These are phyloP conservation scores for Paradoxurus hermaphroditus DNA, from an alignment of 2,113 vertebrate genomes.

Conservation along the genomic window DNA sequence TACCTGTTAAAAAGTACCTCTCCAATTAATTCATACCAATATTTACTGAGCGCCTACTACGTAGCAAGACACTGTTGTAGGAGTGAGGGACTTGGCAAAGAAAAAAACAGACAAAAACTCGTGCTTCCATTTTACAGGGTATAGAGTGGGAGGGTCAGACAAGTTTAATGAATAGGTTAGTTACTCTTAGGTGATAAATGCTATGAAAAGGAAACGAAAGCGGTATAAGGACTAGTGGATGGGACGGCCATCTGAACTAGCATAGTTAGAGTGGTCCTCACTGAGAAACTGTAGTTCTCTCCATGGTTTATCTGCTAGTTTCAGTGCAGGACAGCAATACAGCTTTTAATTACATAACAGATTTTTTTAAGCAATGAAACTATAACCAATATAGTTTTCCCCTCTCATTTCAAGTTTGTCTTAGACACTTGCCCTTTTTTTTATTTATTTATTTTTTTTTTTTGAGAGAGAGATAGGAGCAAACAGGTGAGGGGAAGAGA, in stretches of 20 bases:
- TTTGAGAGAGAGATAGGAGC: no score
- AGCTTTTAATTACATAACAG: slow-evolving; percentile 70
- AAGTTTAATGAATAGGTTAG: background rate
- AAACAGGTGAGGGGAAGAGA: no score
- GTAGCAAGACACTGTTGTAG: background rate
- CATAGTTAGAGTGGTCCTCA: background rate
- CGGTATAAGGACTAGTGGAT: background rate
- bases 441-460: background rate
- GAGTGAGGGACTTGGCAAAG: background rate
- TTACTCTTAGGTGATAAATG: background rate
- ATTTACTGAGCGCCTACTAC: background rate
- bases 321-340: background rate
- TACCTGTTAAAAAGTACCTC: background rate
- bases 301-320: background rate
- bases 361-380: slow-evolving; percentile 66
- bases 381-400: slow-evolving; percentile 71
- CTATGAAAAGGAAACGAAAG: background rate
- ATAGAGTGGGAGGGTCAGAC: background rate
- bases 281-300: background rate
- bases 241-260: background rate
- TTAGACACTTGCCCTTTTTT: slow-evolving; percentile 65
- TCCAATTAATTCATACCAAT: background rate
- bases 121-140: background rate
- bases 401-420: slow-evolving; percentile 64
- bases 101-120: background rate